These are phyloP conservation scores for Eurytoma californica DNA, from an alignment of 2,888 invertebrate species.

Conservation along the genomic window DNA sequence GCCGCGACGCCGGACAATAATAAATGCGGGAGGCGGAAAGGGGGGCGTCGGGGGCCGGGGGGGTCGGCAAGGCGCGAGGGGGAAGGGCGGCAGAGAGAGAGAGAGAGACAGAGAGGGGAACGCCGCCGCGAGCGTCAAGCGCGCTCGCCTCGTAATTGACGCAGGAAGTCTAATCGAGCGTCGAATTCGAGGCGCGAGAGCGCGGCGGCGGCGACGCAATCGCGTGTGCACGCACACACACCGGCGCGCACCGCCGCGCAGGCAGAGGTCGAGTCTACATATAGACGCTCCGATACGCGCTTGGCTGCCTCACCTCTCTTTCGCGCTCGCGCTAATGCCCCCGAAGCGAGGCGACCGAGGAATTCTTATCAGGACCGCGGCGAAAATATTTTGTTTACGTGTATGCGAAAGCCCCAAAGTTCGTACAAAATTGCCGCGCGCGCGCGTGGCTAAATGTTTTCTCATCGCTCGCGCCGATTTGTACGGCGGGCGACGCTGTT, in stretches of 20 bases:
- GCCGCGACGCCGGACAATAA: too few species aligned
- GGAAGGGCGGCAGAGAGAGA: background rate
- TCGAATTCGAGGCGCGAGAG: slow-evolving; percentile 23
- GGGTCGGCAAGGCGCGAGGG: background rate
- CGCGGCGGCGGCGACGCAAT: slow-evolving; percentile 5
- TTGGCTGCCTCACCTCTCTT: background rate
- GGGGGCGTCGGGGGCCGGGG: too few species aligned
- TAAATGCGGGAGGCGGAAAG: too few species aligned
- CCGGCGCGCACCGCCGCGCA: background rate
- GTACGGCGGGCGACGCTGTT: too few species aligned
- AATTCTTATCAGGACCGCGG: too few species aligned
- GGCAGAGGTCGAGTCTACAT: too few species aligned
- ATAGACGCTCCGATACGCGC: too few species aligned
- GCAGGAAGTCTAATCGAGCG: slow-evolving; percentile 35
- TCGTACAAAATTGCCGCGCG: too few species aligned
- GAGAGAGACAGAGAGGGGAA: background rate
- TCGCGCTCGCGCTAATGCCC: too few species aligned
- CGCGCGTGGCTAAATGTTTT: too few species aligned
- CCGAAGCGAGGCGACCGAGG: too few species aligned
- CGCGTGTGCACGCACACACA: slow-evolving; percentile 15
- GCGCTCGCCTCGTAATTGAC: slow-evolving; percentile 18
- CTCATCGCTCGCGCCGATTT: too few species aligned
- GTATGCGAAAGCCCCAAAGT: background rate
- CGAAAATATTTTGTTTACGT: background rate
- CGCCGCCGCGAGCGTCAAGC: slow-evolving; percentile 5